Base-by-base conservation (phyloP, 2,888 invertebrate genomes). In the Pristionchus entomophagus region DNA sequence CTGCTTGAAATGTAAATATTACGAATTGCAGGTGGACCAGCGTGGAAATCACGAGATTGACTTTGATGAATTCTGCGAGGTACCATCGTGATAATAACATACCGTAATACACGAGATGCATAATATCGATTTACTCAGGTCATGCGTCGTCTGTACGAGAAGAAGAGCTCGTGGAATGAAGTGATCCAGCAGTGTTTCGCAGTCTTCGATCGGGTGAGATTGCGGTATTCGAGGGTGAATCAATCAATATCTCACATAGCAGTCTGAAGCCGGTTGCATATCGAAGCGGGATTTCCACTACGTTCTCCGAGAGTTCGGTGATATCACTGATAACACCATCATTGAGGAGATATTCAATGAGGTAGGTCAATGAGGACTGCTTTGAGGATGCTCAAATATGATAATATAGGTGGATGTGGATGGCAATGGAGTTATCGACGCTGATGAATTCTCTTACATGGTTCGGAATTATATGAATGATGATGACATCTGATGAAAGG, bases 1-100 rank as follows among this genome's bases (percentile, higher is more conserved):
- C n/a, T n/a, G n/a, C n/a, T n/a, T n/a, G n/a, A n/a, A n/a, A n/a
- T n/a, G n/a, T n/a, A n/a, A n/a, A n/a, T n/a, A 19, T 69, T 69
- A 2, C 51, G 3, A 2, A 49, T 87, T 88, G 53, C 41, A 90
- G 88, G 90, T 93, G 12, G 93, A 93, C 84, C 91, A 92, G 87
- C 88, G 92, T n/a, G 92, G 92, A 45, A 93, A 93, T 80, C 92
- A 93, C 87, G 92, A 93, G 73, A 93, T 93, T 51, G 93, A 93
- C 81, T 92, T 92, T 69, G 92, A 92, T 86, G 92, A 92, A 87
- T 91, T 90, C 53, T 91, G 91, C 83, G 88, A 88, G 35, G 83
- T 80, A 32, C 35, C 45, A 32, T 85, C n/a, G 8, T 14, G 19
- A 56, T 56, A 12, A 29, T 14, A 26, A 53, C 5, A 12, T 53